Conservation (phyloP, 2,113 vertebrate species). For the Climacteris rufus region DNA sequence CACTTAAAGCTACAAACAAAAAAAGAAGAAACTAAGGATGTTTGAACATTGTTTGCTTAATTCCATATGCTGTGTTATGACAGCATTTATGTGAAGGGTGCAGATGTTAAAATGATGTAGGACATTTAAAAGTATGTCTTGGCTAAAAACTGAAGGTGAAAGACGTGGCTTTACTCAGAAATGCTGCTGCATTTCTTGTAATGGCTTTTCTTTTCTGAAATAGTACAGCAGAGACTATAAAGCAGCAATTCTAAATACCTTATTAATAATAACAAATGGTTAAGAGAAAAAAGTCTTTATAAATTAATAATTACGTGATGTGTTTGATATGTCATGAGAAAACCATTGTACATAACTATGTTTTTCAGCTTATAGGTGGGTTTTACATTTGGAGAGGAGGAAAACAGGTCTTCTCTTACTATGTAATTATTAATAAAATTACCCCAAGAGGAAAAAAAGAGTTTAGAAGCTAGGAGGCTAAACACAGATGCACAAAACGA, state of each 20-base stretch:
- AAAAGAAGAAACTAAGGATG: neutral
- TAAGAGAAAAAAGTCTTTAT: neutral
- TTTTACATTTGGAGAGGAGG: neutral
- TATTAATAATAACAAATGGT: neutral
- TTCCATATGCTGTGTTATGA: neutral
- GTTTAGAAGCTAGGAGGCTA: neutral
- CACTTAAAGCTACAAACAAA: neutral
- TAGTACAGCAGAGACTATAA: neutral
- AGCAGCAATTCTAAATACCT: neutral
- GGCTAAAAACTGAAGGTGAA: slow-evolving; percentile 9
- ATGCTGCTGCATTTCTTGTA: neutral
- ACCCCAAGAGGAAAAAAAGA: neutral
- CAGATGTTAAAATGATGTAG: neutral
- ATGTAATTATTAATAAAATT: neutral
- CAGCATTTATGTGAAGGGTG: neutral
- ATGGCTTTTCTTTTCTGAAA: slow-evolving; percentile 38
- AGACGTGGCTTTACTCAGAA: neutral
- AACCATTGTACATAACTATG: neutral
- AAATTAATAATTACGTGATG: neutral
- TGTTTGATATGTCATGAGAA: neutral
- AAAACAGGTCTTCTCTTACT: neutral
- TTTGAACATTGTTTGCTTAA: neutral
- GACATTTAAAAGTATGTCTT: neutral
- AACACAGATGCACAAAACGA: neutral
- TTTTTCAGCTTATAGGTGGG: neutral